phyloP scores from a whole-genome alignment of 2,797 vertebrate genomes.

The Epinephelus awoara region DNA sequence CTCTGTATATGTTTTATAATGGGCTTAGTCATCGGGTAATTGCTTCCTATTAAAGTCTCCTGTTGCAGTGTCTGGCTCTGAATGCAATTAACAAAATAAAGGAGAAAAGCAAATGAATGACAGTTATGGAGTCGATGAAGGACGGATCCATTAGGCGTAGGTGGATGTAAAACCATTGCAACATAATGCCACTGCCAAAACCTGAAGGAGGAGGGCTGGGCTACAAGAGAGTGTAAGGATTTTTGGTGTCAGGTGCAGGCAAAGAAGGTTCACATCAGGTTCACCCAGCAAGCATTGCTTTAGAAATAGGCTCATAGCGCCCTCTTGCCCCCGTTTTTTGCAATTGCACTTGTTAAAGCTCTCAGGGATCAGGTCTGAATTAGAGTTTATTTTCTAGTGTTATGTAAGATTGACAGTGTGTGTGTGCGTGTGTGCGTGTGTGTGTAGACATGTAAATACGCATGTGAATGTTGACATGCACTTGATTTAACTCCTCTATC shows the following conservation, averaged over 20 bases:
- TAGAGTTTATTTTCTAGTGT: conserved; percentile 10
- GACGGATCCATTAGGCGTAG: conserved; percentile 72
- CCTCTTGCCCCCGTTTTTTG: conserved; percentile 51
- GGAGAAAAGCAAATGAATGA: conserved; percentile 53
- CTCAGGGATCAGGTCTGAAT: conserved; percentile 43
- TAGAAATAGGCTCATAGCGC: conserved; percentile 42
- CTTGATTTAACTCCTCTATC: background rate
- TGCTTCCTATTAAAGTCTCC: conserved; percentile 40
- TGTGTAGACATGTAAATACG: conserved; percentile 26
- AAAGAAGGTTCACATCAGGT: conserved; percentile 58
- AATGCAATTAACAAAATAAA: conserved; percentile 44
- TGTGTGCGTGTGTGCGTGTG: background rate
- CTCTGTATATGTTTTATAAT: conserved; percentile 37
- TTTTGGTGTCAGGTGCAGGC: conserved; percentile 68
- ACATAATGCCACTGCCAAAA: conserved; percentile 56
- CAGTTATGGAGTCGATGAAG: conserved; percentile 63
- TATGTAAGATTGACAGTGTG: conserved; percentile 20
- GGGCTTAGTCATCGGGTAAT: conserved; percentile 25
- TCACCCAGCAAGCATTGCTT: conserved; percentile 43
- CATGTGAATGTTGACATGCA: conserved; percentile 27
- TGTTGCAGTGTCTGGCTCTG: conserved; percentile 52
- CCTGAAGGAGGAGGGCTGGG: conserved; percentile 49
- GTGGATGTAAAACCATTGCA: conserved; percentile 55
- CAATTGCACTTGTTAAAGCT: conserved; percentile 75
- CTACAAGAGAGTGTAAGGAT: conserved; percentile 53